These are phyloP conservation scores for Meiosimyza platycephala DNA, from an alignment of 2,888 invertebrate genomes.

Conservation along the genomic window DNA sequence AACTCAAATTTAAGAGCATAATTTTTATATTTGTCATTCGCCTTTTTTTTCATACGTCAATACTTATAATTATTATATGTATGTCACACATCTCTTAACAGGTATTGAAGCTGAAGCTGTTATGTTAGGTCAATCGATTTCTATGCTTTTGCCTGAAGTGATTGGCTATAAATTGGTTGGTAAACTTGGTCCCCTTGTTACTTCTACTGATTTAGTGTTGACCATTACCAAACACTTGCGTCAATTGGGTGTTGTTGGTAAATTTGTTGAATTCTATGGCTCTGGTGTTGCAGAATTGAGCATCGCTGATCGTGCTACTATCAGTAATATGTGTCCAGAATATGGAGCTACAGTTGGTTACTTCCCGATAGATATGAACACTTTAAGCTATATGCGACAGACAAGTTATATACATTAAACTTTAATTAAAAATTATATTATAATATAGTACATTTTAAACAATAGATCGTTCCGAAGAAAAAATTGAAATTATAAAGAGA, in stretches of 20 bases:
- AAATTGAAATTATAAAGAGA: constrained; percentile 80
- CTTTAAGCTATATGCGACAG: constrained; percentile 85
- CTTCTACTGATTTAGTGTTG: constrained; percentile 96
- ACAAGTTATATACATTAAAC: constrained; percentile 71
- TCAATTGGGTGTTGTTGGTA: constrained; percentile 95
- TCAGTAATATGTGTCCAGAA: constrained; percentile 99
- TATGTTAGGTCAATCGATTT: constrained; percentile 97
- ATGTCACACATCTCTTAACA: constrained; percentile 49
- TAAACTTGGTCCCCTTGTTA: constrained; percentile 82
- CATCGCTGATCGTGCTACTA: constrained; percentile 96
- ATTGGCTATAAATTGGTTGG: constrained; percentile 93
- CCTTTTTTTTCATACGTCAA: background rate
- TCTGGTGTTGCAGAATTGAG: constrained; percentile 90
- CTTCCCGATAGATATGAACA: constrained; percentile 89
- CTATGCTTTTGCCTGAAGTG: constrained; percentile 95
- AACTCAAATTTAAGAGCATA: background rate
- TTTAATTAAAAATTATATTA: constrained; percentile 5
- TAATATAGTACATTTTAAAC: constrained; percentile 24
- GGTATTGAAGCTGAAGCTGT: constrained; percentile 99
- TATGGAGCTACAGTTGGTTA: constrained; percentile 97
- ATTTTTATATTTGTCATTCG: background rate
- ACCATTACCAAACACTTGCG: constrained; percentile 97
- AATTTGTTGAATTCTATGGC: constrained; percentile 99
- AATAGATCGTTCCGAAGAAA: constrained; percentile 82
- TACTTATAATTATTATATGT: too few species aligned